Conservation (phyloP, 2,888 invertebrate genomes). For the Drosophila fulvimacula region DNA sequence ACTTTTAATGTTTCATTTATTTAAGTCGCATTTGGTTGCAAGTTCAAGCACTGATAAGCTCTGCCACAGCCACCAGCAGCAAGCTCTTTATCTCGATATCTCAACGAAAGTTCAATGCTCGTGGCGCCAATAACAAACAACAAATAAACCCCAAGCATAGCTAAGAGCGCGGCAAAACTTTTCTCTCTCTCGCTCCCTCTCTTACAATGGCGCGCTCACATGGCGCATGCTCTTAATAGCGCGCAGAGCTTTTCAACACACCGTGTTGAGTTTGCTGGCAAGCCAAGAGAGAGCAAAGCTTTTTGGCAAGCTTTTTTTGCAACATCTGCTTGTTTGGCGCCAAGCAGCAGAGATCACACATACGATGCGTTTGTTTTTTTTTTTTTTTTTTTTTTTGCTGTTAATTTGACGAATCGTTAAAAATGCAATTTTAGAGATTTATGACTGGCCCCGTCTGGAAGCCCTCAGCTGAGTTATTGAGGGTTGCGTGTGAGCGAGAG, state of each 20-base stretch:
- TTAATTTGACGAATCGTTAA: conserved; percentile 16
- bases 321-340: conserved; percentile 11
- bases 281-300: conserved; percentile 47
- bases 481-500: conserved; percentile 8
- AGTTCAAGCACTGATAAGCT: conserved; percentile 69
- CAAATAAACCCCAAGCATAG: conserved; percentile 6
- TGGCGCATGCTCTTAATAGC: conserved; percentile 9
- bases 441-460: conserved; percentile 56
- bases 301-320: conserved; percentile 45
- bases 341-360: conserved; percentile 17
- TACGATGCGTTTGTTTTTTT: background rate
- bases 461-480: conserved; percentile 1
- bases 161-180: conserved; percentile 1
- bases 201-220: conserved; percentile 4
- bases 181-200: conserved; percentile 2
- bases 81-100: conserved; percentile 28
- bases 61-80: conserved; percentile 11
- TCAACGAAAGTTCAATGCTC: conserved; percentile 69
- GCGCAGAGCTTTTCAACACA: conserved; percentile 69
- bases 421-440: conserved; percentile 41
- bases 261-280: conserved; percentile 54
- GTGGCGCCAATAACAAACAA: conserved; percentile 35
- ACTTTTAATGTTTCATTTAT: background rate
- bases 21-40: conserved; percentile 21
- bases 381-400: background rate